phyloP scores from a whole-genome alignment of 1,140 invertebrate species.

The Sesamia nonagrioides region DNA sequence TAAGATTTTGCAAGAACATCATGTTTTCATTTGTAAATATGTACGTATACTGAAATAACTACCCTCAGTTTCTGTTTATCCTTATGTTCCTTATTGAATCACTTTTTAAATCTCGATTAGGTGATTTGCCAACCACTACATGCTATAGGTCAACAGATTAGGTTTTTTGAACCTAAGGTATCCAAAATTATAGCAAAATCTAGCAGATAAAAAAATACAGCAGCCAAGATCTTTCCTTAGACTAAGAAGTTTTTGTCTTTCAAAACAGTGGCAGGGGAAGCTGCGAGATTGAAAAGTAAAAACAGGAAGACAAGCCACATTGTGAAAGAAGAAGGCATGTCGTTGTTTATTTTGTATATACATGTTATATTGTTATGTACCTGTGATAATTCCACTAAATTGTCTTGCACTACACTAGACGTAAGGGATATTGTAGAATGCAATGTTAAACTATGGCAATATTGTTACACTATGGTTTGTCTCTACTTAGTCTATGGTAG shows the following conservation, averaged over 20 bases:
- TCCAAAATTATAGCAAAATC: not conserved
- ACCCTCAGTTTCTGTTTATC: not conserved
- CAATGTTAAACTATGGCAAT: too few relatives aligned
- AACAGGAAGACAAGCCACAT: slow-evolving; percentile 60
- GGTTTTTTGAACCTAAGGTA: too few relatives aligned
- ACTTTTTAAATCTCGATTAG: too few relatives aligned
- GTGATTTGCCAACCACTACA: too few relatives aligned
- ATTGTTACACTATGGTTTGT: too few relatives aligned
- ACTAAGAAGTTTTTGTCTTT: slow-evolving; percentile 42
- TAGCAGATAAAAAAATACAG: not conserved
- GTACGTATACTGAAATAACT: not conserved
- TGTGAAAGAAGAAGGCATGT: slow-evolving; percentile 70
- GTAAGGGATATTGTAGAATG: too few relatives aligned
- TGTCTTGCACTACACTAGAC: slow-evolving; percentile 11
- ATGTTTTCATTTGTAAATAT: slow-evolving; percentile 10
- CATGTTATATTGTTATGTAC: slow-evolving; percentile 31
- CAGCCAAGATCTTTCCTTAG: not conserved
- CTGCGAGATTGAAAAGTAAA: slow-evolving; percentile 56
- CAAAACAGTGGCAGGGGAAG: slow-evolving; percentile 71
- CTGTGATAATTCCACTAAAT: slow-evolving; percentile 41
- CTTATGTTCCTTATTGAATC: too few relatives aligned
- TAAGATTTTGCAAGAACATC: not conserved
- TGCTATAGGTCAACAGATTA: too few relatives aligned
- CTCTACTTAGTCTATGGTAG: too few relatives aligned
- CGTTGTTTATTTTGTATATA: slow-evolving; percentile 48